phyloP scores from a whole-genome alignment of 2,797 vertebrate species.

The Enteromius mattozi region DNA sequence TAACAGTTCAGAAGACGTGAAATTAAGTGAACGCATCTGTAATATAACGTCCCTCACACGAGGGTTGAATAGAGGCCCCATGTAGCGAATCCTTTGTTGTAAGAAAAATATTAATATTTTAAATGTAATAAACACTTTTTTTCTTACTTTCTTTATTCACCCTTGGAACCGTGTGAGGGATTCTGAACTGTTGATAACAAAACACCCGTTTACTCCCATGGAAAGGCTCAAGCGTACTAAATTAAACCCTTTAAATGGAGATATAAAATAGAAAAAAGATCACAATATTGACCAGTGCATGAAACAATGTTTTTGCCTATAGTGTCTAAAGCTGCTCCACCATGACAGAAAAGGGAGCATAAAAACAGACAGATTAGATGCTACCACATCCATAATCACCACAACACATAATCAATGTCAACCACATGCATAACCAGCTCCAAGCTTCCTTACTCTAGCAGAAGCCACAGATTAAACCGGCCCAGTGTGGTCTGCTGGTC shows the following conservation, averaged over 20 bases:
- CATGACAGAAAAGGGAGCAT: not conserved
- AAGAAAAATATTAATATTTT: too few species aligned
- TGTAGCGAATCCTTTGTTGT: too few species aligned
- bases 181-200: too few species aligned
- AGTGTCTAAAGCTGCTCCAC: not conserved
- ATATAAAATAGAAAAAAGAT: not conserved
- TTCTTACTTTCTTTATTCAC: too few species aligned
- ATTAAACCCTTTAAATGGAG: not conserved
- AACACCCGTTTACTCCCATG: too few species aligned
- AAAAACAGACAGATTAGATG: not conserved
- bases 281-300: not conserved
- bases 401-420: not conserved
- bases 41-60: too few species aligned
- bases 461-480: not conserved
- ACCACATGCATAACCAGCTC: not conserved
- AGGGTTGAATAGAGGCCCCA: too few species aligned
- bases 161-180: too few species aligned
- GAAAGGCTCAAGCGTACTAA: not conserved
- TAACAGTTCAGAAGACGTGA: too few species aligned
- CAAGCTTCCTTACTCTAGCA: not conserved
- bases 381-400: not conserved
- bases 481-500: not conserved
- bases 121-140: too few species aligned
- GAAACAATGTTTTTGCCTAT: not conserved
- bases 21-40: too few species aligned